A percentile compares a stretch with the other conserved stretches of the same genome.
Conservation (phyloP, 2,113 vertebrate species). For the Struthio camelus region DNA sequence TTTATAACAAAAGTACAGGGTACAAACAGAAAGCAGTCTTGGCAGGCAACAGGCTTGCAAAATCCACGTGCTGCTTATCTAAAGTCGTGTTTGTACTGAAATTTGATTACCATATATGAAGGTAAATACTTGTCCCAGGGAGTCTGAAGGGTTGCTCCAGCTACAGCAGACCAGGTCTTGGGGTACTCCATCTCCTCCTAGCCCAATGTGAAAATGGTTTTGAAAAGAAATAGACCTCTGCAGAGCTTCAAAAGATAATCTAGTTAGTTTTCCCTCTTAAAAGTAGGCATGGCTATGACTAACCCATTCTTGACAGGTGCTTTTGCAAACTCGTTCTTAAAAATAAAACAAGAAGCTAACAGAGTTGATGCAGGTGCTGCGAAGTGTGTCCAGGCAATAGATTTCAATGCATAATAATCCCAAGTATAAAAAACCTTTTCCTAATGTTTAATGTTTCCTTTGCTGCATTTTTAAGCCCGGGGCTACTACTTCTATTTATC, state of each 20-base stretch:
- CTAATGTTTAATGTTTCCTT: background rate
- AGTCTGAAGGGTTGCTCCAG: background rate
- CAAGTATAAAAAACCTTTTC: background rate
- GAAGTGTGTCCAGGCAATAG: background rate
- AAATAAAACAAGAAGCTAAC: background rate
- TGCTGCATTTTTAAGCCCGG: background rate
- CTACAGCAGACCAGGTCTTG: background rate
- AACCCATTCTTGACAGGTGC: background rate
- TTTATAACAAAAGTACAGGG: constrained; percentile 57
- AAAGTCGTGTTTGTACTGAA: constrained; percentile 12
- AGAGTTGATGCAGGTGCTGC: background rate
- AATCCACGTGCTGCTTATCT: constrained; percentile 52
- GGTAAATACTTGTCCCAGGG: background rate
- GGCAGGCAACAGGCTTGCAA: constrained; percentile 48
- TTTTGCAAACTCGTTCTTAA: background rate
- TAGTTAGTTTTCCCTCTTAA: background rate
- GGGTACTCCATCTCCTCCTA: background rate
- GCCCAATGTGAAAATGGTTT: background rate
- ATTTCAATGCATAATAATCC: background rate
- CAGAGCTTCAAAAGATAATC: background rate
- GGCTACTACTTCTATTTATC: background rate
- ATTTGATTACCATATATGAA: constrained; percentile 27
- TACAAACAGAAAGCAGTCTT: constrained; percentile 60
- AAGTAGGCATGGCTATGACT: background rate
- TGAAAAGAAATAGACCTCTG: background rate